phyloP scores from a whole-genome alignment of 2,113 vertebrate genomes.

The Fulica atra region DNA sequence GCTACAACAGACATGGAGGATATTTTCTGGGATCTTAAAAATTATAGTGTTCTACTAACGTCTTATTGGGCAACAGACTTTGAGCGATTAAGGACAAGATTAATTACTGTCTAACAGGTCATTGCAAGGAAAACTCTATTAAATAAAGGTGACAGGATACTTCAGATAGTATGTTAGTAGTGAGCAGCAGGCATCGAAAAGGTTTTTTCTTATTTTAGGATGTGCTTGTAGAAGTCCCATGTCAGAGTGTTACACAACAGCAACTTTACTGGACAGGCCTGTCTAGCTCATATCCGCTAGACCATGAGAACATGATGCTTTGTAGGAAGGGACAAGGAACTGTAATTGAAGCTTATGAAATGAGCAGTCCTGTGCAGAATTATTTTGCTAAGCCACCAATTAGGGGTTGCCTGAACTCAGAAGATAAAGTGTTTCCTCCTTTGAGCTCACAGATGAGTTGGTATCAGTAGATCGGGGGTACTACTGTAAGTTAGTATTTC shows the following conservation, averaged over 20 bases:
- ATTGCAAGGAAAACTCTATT: background rate
- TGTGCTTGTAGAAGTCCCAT: background rate
- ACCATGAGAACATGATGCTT: background rate
- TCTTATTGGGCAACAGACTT: background rate
- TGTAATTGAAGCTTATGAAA: background rate
- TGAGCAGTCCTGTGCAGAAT: background rate
- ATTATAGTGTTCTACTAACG: background rate
- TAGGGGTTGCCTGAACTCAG: background rate
- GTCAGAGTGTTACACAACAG: background rate
- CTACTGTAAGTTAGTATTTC: background rate
- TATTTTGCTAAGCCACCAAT: background rate
- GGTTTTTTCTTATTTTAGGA: background rate
- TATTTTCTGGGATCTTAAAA: background rate
- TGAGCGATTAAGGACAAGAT: accelerated
- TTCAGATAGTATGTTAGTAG: background rate
- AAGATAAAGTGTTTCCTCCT: background rate
- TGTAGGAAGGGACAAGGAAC: background rate
- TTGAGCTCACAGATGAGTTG: background rate
- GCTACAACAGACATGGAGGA: background rate
- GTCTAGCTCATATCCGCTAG: background rate
- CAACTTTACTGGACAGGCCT: background rate
- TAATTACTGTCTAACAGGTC: background rate
- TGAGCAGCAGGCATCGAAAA: background rate
- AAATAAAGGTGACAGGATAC: background rate
- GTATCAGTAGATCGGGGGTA: background rate